A percentile compares a stretch with the other conserved stretches of the same genome.
Conservation (phyloP, 1,140 invertebrate species). For the Linepithema humile region DNA sequence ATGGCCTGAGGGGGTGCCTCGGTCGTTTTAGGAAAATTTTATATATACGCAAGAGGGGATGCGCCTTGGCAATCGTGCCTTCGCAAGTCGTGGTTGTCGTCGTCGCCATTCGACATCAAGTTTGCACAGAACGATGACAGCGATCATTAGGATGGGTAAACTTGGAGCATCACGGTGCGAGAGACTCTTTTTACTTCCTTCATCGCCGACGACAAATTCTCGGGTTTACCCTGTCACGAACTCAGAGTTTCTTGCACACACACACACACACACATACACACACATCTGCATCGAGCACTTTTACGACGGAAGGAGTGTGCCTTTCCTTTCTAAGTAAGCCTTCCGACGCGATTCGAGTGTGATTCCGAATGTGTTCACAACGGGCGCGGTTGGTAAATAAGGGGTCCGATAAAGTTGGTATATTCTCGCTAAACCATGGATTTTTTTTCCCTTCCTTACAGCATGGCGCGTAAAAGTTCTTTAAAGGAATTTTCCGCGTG, state of each 20-base stretch:
- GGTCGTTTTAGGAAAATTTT: conserved; percentile 2
- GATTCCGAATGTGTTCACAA: conserved; percentile 41
- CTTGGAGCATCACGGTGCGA: conserved; percentile 51
- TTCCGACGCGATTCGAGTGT: conserved; percentile 46
- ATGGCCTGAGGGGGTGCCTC: background rate
- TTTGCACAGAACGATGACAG: conserved; percentile 65
- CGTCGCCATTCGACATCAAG: conserved; percentile 43
- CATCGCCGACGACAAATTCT: conserved; percentile 32
- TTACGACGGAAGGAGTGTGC: background rate
- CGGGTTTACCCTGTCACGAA: conserved; percentile 16
- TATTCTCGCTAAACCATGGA: conserved; percentile 38
- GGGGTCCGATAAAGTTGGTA: conserved; percentile 23
- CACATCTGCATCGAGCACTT: too few relatives aligned
- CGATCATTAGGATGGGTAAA: conserved; percentile 67
- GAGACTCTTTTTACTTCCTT: conserved; percentile 53
- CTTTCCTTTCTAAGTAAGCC: conserved; percentile 15
- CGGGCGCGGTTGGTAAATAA: conserved; percentile 42
- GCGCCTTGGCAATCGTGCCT: background rate
- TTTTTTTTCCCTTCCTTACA: background rate
- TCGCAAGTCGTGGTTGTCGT: background rate
- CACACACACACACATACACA: too few relatives aligned
- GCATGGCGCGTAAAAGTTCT: background rate
- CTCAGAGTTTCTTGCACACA: background rate
- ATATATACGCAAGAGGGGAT: background rate
- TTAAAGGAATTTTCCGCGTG: conserved; percentile 1